phyloP scores from a whole-genome alignment of 2,888 invertebrate species.

The Dicyrtoma fusca region DNA sequence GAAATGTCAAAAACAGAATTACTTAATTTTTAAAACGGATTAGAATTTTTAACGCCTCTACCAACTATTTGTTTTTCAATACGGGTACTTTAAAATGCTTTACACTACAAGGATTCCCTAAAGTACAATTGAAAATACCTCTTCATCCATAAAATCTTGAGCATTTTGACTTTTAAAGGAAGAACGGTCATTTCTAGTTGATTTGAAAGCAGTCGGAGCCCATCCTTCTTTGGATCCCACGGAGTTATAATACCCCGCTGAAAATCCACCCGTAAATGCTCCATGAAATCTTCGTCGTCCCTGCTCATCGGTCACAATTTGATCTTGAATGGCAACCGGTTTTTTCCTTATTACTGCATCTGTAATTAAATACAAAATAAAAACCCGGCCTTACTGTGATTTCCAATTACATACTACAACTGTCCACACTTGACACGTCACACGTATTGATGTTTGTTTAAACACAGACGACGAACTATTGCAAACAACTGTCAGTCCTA shows the following conservation, averaged over 20 bases:
- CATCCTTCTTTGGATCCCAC: slow-evolving; percentile 96
- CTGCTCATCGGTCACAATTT: slow-evolving; percentile 84
- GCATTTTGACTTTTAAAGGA: slow-evolving; percentile 68
- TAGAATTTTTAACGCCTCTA: too few species aligned
- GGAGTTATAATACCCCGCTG: slow-evolving; percentile 95
- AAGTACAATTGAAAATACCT: slow-evolving; percentile 62
- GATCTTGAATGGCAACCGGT: slow-evolving; percentile 76
- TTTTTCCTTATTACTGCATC: slow-evolving; percentile 80
- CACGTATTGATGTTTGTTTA: too few species aligned
- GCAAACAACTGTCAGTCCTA: too few species aligned
- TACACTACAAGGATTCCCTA: too few species aligned
- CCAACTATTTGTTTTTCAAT: too few species aligned
- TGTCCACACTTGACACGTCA: too few species aligned
- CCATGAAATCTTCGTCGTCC: slow-evolving; percentile 95
- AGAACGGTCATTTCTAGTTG: slow-evolving; percentile 75
- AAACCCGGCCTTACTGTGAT: too few species aligned
- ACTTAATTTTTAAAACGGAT: too few species aligned
- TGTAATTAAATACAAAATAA: too few species aligned
- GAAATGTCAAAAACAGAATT: slow-evolving; percentile 34
- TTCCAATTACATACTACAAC: not conserved
- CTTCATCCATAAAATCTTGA: slow-evolving; percentile 98
- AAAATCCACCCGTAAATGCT: slow-evolving; percentile 98
- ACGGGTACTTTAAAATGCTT: too few species aligned
- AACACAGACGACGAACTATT: too few species aligned
- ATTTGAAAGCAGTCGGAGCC: slow-evolving; percentile 87